These are phyloP conservation scores for Glomeris marginata DNA, from an alignment of 2,888 invertebrate genomes.

Conservation along the genomic window DNA sequence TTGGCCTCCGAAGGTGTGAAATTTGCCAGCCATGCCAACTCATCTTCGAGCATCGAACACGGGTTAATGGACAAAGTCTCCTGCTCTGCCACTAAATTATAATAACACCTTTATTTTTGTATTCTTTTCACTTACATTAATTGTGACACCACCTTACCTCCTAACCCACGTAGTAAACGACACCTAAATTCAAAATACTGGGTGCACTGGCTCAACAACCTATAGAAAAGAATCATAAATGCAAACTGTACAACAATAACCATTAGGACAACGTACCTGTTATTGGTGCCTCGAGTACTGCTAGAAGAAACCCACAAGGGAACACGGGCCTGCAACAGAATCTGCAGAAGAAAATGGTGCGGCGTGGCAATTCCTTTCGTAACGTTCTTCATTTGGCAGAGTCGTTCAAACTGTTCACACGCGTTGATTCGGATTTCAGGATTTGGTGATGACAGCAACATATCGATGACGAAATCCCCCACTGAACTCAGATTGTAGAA, in stretches of 20 bases:
- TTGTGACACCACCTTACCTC: slow-evolving; percentile 21
- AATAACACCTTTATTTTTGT: not conserved
- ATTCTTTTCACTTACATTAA: not conserved
- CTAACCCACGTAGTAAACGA: slow-evolving; percentile 27
- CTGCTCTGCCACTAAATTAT: slow-evolving; percentile 23
- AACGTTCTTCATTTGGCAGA: slow-evolving; percentile 24
- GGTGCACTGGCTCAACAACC: slow-evolving; percentile 31
- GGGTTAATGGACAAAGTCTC: slow-evolving; percentile 26
- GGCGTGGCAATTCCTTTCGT: slow-evolving; percentile 15
- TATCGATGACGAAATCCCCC: slow-evolving; percentile 34
- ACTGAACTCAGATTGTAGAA: slow-evolving; percentile 32
- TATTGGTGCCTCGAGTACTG: slow-evolving; percentile 30
- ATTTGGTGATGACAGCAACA: slow-evolving; percentile 32
- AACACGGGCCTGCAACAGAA: slow-evolving; percentile 33
- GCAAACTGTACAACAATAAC: not conserved
- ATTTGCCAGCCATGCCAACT: slow-evolving; percentile 33
- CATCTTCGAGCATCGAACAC: slow-evolving; percentile 32
- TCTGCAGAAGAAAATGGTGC: slow-evolving; percentile 26
- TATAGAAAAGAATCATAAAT: slow-evolving; percentile 7
- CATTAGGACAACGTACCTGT: slow-evolving; percentile 21
- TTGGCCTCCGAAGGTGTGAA: slow-evolving; percentile 29
- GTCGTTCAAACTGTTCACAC: slow-evolving; percentile 30
- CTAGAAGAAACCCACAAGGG: slow-evolving; percentile 35
- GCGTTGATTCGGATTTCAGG: slow-evolving; percentile 29
- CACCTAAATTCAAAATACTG: slow-evolving; percentile 36